phyloP scores from a whole-genome alignment of 2,797 vertebrate species.

The Coracias cyanogaster region DNA sequence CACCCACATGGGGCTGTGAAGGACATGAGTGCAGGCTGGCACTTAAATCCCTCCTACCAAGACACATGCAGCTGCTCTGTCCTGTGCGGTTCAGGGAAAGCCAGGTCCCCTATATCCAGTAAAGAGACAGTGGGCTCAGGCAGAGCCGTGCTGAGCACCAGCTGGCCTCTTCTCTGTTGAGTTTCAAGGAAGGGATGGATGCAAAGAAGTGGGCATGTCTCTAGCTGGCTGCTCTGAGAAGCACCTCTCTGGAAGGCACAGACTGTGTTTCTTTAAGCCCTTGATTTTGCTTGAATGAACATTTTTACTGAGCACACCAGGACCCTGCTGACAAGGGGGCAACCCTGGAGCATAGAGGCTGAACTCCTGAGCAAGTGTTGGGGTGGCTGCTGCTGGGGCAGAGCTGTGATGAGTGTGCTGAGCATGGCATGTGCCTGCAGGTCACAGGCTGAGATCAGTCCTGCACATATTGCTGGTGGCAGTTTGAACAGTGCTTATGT shows the following conservation, averaged over 20 bases:
- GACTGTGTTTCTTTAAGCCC: neutral
- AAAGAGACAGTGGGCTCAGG: neutral
- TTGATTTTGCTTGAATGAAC: neutral
- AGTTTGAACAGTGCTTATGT: neutral
- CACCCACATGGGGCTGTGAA: neutral
- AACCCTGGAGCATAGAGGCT: neutral
- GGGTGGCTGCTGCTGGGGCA: neutral
- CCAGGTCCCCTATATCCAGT: too few relatives aligned
- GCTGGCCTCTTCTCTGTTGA: neutral
- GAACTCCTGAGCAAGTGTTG: neutral
- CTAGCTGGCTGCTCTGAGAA: neutral
- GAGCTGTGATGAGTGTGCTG: accelerated
- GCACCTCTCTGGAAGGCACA: neutral
- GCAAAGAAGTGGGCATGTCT: neutral
- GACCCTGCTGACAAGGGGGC: neutral
- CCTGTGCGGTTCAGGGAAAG: neutral
- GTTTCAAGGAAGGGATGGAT: neutral
- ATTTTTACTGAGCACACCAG: neutral
- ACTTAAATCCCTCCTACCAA: neutral
- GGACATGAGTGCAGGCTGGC: too few relatives aligned
- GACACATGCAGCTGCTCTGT: neutral
- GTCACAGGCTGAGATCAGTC: neutral
- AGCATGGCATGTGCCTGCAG: accelerated
- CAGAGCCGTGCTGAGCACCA: neutral
- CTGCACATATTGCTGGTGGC: neutral